Conservation (phyloP, 2,797 vertebrate species). For the Vespertilio murinus region DNA sequence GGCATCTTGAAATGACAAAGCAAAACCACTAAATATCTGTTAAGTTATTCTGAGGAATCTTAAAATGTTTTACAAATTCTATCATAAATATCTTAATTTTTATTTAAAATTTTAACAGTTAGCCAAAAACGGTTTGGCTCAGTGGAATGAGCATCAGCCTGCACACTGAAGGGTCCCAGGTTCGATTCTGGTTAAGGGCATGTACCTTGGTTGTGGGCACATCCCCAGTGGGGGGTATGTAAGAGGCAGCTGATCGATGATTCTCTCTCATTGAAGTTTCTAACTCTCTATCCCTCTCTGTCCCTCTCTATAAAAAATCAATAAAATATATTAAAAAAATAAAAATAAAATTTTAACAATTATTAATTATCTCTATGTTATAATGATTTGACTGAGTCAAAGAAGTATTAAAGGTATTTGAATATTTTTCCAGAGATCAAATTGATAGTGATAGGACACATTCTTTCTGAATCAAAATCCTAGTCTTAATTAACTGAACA, state of each 20-base stretch:
- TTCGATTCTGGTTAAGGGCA: no score
- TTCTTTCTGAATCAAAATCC: not conserved
- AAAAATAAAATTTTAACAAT: not conserved
- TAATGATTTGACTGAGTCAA: not conserved
- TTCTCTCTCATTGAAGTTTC: no score
- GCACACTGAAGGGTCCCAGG: no score
- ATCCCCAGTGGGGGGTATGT: no score
- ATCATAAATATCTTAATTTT: not conserved
- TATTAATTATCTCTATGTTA: not conserved
- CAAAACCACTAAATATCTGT: not conserved
- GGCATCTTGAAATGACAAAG: conserved; percentile 33
- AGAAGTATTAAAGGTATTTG: not conserved
- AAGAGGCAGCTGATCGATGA: no score
- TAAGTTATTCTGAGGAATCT: conserved; percentile 3
- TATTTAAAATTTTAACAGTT: not conserved
- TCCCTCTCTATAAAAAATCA: no score
- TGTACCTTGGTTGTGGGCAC: no score
- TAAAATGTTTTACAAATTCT: not conserved
- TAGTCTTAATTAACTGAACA: not conserved
- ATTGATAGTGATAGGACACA: not conserved
- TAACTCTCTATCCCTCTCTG: no score
- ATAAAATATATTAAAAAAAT: no score
- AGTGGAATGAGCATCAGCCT: no score
- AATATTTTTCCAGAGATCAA: not conserved
- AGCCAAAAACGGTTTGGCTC: no score